Evolutionary conservation across 2,797 vertebrate genomes (phyloP).

Genomic region (Sylvilagus floridanus): DNA sequence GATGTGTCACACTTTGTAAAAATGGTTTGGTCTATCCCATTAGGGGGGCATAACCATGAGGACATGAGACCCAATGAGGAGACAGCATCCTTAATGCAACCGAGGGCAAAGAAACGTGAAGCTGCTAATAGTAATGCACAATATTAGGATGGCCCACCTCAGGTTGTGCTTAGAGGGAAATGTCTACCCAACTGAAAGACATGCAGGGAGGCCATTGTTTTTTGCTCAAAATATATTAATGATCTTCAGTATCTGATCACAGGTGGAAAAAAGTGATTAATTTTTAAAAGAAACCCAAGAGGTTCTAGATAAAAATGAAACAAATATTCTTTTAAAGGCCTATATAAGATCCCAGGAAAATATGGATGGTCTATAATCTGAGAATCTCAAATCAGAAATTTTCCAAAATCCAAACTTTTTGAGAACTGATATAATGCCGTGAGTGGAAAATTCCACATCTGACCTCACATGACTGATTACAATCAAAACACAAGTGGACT

Average conservation of each 20-base stretch:
- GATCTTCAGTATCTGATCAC: not conserved
- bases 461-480: too few relatives aligned
- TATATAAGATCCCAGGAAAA: not conserved
- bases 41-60: not conserved
- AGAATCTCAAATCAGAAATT: too few relatives aligned
- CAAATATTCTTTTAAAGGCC: not conserved
- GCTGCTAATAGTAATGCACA: not conserved
- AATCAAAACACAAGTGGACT: too few relatives aligned
- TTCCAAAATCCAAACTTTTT: too few relatives aligned
- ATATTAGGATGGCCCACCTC: not conserved
- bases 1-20: not conserved
- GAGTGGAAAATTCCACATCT: too few relatives aligned
- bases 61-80: not conserved
- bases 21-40: not conserved
- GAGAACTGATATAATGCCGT: too few relatives aligned
- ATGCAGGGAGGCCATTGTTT: not conserved
- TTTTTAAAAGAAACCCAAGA: not conserved
- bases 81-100: not conserved
- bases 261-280: not conserved
- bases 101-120: not conserved
- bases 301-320: conserved; percentile 18
- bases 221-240: not conserved
- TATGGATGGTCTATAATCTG: not conserved
- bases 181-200: not conserved
- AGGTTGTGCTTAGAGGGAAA: not conserved